Conservation (phyloP, 64 coral and sea anemone species). For the Montipora foliosa region DNA sequence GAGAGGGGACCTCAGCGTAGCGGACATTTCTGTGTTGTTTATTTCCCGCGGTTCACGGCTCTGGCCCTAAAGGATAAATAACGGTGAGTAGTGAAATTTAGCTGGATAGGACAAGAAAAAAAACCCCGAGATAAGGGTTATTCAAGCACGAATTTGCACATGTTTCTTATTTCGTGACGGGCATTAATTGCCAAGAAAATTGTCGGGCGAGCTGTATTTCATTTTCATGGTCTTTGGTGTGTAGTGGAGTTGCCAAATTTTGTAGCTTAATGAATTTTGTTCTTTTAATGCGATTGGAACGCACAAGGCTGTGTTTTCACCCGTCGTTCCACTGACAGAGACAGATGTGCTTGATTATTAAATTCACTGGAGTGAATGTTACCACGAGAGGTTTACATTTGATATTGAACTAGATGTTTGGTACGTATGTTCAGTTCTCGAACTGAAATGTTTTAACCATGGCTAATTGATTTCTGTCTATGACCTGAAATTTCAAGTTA, state of each 20-base stretch:
- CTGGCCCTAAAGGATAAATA: neutral
- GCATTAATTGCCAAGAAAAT: neutral
- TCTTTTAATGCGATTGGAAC: neutral
- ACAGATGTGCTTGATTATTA: neutral
- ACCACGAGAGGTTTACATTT: neutral
- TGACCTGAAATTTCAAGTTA: neutral
- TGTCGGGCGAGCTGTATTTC: neutral
- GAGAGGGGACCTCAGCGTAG: neutral
- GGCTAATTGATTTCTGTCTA: neutral
- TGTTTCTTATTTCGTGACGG: neutral
- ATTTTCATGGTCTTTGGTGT: neutral
- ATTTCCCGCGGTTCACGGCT: neutral
- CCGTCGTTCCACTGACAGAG: neutral
- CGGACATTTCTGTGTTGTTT: neutral
- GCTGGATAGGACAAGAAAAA: neutral
- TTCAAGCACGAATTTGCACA: neutral
- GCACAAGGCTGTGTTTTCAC: neutral
- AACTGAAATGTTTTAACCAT: neutral
- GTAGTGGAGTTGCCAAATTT: neutral
- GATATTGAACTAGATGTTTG: neutral
- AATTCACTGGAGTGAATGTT: neutral
- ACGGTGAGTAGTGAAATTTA: conserved; percentile 3
- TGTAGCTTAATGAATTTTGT: neutral
- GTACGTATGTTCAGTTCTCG: neutral
- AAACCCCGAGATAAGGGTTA: neutral